These are phyloP conservation scores for Sparus aurata DNA, from an alignment of 2,797 vertebrate species.

Conservation along the genomic window DNA sequence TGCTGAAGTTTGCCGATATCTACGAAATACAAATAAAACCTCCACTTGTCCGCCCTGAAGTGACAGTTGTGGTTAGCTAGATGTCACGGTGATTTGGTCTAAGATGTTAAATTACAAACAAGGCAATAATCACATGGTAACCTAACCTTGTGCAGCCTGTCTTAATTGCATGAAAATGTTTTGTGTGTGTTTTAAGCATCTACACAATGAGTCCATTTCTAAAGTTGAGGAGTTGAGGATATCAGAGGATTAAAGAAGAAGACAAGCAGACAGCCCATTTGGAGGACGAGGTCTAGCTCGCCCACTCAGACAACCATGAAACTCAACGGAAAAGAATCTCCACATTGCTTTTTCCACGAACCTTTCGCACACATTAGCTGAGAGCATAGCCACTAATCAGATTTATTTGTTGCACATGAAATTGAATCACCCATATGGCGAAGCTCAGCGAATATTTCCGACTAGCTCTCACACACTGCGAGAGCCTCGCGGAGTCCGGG, in stretches of 20 bases:
- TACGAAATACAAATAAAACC: no score
- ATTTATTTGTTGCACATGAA: conserved; percentile 65
- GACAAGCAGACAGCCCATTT: conserved; percentile 4
- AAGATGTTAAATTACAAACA: no score
- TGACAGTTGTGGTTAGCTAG: no score
- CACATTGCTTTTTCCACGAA: conserved; percentile 59
- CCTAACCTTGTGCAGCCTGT: neutral
- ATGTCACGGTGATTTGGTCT: no score
- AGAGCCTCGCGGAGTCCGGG: conserved; percentile 58
- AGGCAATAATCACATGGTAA: neutral
- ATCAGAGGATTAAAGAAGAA: conserved; percentile 20
- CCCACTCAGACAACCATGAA: conserved; percentile 43
- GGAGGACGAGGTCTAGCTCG: conserved; percentile 30
- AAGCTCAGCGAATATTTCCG: conserved; percentile 73
- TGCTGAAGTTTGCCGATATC: no score
- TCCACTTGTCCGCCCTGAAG: no score
- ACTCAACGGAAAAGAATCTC: conserved; percentile 48
- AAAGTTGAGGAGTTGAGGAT: no score
- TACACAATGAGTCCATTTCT: neutral
- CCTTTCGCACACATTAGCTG: conserved; percentile 71
- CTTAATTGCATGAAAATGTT: neutral
- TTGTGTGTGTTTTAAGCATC: neutral
- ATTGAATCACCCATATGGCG: conserved; percentile 83
- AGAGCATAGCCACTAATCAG: conserved; percentile 69
- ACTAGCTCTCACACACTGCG: conserved; percentile 48